phyloP scores from a whole-genome alignment of 2,113 vertebrate species.

The Nettapus auritus region DNA sequence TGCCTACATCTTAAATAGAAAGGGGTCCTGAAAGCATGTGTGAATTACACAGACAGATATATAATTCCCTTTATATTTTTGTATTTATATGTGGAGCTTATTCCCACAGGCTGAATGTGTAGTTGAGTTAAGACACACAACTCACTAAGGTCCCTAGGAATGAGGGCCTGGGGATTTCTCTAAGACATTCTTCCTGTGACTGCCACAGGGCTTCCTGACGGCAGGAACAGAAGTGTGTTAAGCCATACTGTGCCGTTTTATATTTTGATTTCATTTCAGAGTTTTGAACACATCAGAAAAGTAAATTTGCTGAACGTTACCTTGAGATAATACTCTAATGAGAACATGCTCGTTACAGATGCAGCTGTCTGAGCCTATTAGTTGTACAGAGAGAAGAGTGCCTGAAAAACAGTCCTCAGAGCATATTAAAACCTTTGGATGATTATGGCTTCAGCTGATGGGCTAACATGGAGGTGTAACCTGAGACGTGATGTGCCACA shows the following conservation, averaged over 20 bases:
- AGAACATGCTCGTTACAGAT: constrained; percentile 33
- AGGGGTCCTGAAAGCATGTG: not conserved
- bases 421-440: not conserved
- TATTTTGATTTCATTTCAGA: not conserved
- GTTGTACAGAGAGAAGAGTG: not conserved
- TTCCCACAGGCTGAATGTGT: not conserved
- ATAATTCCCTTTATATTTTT: not conserved
- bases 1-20: not conserved
- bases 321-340: constrained; percentile 16
- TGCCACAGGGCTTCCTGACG: not conserved
- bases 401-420: constrained; percentile 12
- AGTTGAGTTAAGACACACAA: not conserved
- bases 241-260: not conserved
- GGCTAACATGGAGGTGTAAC: not conserved
- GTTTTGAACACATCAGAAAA: not conserved
- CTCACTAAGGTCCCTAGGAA: not conserved
- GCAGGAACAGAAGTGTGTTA: not conserved
- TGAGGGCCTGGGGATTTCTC: not conserved
- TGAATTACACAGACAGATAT: not conserved
- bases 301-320: not conserved
- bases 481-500: not conserved
- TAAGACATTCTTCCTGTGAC: not conserved
- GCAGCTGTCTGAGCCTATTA: constrained; percentile 36
- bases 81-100: not conserved
- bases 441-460: not conserved